A percentile compares a stretch with the other conserved stretches of the same genome.
phyloP scores from a whole-genome alignment of 2,888 invertebrate genomes.

The Zonitis immaculata region DNA sequence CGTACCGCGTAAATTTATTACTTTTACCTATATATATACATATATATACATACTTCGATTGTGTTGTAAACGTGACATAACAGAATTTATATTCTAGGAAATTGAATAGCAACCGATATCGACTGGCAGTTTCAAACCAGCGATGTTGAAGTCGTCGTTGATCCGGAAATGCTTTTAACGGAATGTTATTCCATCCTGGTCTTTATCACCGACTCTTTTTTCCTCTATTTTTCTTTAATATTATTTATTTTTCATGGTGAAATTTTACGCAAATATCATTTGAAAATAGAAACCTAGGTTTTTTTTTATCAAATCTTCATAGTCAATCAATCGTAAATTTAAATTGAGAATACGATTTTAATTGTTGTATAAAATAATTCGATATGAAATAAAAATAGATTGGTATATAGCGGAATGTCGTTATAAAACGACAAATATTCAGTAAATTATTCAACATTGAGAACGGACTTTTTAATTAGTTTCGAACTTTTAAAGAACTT shows the following conservation, averaged over 20 bases:
- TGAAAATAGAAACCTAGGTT: too few species aligned
- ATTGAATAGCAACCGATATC: constrained; percentile 40
- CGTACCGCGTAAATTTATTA: constrained; percentile 16
- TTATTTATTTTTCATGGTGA: constrained; percentile 26
- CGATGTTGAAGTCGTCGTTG: constrained; percentile 31
- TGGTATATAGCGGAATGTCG: too few species aligned
- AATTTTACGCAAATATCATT: too few species aligned
- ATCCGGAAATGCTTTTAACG: constrained; percentile 46
- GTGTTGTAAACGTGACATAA: constrained; percentile 30
- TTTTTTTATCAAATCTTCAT: too few species aligned
- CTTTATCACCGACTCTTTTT: constrained; percentile 35
- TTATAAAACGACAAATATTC: constrained; percentile 19
- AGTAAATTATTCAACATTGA: constrained; percentile 22
- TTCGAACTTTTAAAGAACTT: constrained; percentile 24
- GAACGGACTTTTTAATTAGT: constrained; percentile 24
- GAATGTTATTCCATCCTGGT: constrained; percentile 42
- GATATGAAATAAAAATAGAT: too few species aligned
- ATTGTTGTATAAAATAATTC: too few species aligned
- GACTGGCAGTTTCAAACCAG: constrained; percentile 31
- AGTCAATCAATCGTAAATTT: background rate
- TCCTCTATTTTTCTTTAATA: background rate
- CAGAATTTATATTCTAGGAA: constrained; percentile 39
- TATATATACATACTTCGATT: too few species aligned
- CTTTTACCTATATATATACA: constrained; percentile 22
- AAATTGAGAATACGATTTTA: background rate